Percentiles rank a stretch among this genome's conserved stretches.
Evolutionary conservation across 2,888 invertebrate genomes (phyloP).

Genomic region (Stenodera caucasica): DNA sequence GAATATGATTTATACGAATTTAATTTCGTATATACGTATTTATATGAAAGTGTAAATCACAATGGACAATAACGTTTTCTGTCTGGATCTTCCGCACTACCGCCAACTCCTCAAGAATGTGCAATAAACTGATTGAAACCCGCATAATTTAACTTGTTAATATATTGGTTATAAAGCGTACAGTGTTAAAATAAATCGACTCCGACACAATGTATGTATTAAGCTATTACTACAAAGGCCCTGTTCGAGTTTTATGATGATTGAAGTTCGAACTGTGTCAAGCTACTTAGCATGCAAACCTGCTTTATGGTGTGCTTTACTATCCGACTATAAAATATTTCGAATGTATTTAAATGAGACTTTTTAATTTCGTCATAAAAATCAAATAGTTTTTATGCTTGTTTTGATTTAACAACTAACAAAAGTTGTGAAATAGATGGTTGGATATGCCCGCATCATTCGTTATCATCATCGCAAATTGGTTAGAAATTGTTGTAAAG

Average conservation of each 20-base stretch:
- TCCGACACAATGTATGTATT: slow-evolving; percentile 45
- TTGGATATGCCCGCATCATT: slow-evolving; percentile 41
- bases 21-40: slow-evolving; percentile 23
- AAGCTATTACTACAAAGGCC: slow-evolving; percentile 49
- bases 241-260: slow-evolving; percentile 52
- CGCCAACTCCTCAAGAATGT: slow-evolving; percentile 28
- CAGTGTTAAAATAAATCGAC: slow-evolving; percentile 39
- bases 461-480: slow-evolving; percentile 44
- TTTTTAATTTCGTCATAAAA: slow-evolving; percentile 54
- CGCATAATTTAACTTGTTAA: slow-evolving; percentile 33
- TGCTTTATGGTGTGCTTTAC: slow-evolving; percentile 52
- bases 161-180: slow-evolving; percentile 35
- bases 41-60: slow-evolving; percentile 31
- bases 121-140: slow-evolving; percentile 34
- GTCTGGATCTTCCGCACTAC: slow-evolving; percentile 28
- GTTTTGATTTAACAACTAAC: slow-evolving; percentile 50
- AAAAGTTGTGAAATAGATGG: slow-evolving; percentile 32
- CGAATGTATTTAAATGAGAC: slow-evolving; percentile 54
- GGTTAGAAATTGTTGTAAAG: slow-evolving; percentile 37
- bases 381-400: slow-evolving; percentile 52
- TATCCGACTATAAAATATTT: slow-evolving; percentile 52
- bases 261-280: slow-evolving; percentile 54
- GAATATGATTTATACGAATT: slow-evolving; percentile 31
- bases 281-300: slow-evolving; percentile 52
- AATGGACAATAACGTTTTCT: slow-evolving; percentile 31